A percentile compares a stretch with the other conserved stretches of the same genome.
Evolutionary conservation across 2,113 vertebrate species (phyloP).

Genomic region (Bostrychus sinensis): DNA sequence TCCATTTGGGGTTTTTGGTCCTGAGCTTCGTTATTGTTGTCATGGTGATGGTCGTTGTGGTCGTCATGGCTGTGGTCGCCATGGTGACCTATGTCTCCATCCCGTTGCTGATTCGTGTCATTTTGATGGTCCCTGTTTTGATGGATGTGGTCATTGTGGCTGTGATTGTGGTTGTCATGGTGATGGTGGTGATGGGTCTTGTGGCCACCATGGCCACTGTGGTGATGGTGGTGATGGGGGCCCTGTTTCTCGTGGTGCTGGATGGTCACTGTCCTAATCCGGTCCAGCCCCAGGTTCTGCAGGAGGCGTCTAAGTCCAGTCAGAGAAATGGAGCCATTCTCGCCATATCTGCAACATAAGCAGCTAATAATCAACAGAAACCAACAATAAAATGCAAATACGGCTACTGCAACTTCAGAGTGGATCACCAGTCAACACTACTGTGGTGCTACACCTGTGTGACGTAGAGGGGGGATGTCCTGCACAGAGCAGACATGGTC

Average conservation of each 20-base stretch:
- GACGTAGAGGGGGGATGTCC: too few species aligned
- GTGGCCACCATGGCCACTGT: constrained; percentile 20
- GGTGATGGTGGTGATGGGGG: constrained; percentile 21
- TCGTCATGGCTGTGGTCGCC: neutral
- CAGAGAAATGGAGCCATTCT: constrained; percentile 90
- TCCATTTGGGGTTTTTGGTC: neutral
- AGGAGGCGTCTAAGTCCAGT: constrained; percentile 88
- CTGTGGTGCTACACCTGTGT: too few species aligned
- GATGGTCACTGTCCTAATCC: constrained; percentile 79
- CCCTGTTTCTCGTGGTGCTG: constrained; percentile 73
- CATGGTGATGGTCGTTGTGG: neutral
- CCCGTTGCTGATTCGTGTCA: constrained; percentile 3
- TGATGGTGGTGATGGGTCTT: constrained; percentile 38
- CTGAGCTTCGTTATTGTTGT: neutral
- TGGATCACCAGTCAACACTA: too few species aligned
- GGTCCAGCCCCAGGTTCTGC: constrained; percentile 86
- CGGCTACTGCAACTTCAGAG: too few species aligned
- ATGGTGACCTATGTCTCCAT: too few species aligned
- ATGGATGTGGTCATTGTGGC: constrained; percentile 50
- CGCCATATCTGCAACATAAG: constrained; percentile 65
- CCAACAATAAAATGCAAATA: too few species aligned
- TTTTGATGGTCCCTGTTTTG: neutral
- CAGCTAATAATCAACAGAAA: too few species aligned
- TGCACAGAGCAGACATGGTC: too few species aligned
- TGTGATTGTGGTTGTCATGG: constrained; percentile 44